Percentiles rank a stretch among this genome's conserved stretches.
phyloP scores from a whole-genome alignment of 2,797 vertebrate genomes.

The Girardinus metallicus region DNA sequence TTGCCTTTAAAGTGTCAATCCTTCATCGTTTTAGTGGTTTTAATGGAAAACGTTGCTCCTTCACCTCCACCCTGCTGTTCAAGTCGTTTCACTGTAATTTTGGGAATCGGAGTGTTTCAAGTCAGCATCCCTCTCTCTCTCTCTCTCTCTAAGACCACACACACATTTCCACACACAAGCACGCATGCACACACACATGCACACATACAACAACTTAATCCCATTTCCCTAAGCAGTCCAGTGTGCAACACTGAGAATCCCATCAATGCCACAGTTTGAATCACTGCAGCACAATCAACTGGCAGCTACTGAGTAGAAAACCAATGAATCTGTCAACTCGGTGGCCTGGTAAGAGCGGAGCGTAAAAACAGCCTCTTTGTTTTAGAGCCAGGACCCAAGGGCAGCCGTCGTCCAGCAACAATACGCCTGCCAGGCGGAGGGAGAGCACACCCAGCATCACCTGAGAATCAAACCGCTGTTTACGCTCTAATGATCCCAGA shows the following conservation, averaged over 20 bases:
- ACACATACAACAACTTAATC: constrained; percentile 57
- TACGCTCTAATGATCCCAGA: constrained; percentile 28
- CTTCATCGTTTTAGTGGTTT: neutral
- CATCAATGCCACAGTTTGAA: constrained; percentile 74
- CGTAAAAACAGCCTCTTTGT: constrained; percentile 46
- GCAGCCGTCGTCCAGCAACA: constrained; percentile 49
- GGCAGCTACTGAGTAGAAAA: constrained; percentile 65
- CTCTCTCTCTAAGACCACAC: constrained; percentile 41
- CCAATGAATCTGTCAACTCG: constrained; percentile 68
- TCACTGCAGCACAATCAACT: constrained; percentile 72
- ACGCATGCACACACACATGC: constrained; percentile 18
- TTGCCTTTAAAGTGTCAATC: neutral
- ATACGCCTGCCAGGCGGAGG: constrained; percentile 46
- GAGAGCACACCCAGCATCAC: constrained; percentile 32
- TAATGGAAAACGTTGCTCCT: constrained; percentile 5
- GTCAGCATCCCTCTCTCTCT: constrained; percentile 35
- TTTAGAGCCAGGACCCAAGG: constrained; percentile 60
- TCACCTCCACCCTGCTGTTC: constrained; percentile 29
- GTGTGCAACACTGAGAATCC: constrained; percentile 65
- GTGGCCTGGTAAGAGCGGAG: constrained; percentile 26
- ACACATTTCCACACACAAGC: constrained; percentile 18
- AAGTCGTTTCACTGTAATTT: constrained; percentile 44
- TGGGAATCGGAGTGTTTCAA: constrained; percentile 38
- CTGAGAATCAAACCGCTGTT: constrained; percentile 48
- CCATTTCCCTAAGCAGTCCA: constrained; percentile 72